Evolutionary conservation across 2,113 vertebrate species (phyloP), one percentile per base, ranked within the genome.

Genomic region (Jaculus jaculus): DNA sequence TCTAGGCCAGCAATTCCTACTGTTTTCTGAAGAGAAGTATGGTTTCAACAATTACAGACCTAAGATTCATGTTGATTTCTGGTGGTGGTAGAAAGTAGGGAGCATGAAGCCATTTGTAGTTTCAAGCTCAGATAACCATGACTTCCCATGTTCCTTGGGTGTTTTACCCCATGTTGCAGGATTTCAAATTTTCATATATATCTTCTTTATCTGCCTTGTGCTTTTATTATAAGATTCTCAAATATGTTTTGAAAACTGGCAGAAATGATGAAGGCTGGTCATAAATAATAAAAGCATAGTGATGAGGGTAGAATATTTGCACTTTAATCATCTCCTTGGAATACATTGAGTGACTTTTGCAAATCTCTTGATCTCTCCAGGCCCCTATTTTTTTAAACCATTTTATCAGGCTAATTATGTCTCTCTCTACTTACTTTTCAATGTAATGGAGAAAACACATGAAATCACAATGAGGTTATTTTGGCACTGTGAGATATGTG

Each of bases 361-460:
- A 89, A 78, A 91, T 93, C 77, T 89, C 81, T 96, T 81, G 58
- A 95, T 91, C 60, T 94, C 61, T 75, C 60, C 34, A 17, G 51
- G 71, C 13, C 17, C 68, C 89, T 63, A 84, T 81, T 82, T 81
- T 82, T 95, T n/a, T 82, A 88, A 94, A 90, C 92, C 79, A 85
- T n/a, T 32, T 87, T 92, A 91, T 68, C 58, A 91, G 32, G 24
- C 37, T 90, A 94, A 90, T 92, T 71, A 91, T 85, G 78, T 91
- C 61, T 93, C 69, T 88, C 12, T 84, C 39, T 74, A 24, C 81
- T 96, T 87, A 94, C 51, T 95, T 95, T 94, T 91, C 39, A 74
- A 90, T n/a, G 51, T 94, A 95, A 95, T 84, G 69, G 87, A 87
- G 78, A 95, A 95, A 95, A 66, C 92, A 85, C 7, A 16, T 77